Conservation (phyloP, 2,113 vertebrate genomes). For the Ochotona curzoniae region DNA sequence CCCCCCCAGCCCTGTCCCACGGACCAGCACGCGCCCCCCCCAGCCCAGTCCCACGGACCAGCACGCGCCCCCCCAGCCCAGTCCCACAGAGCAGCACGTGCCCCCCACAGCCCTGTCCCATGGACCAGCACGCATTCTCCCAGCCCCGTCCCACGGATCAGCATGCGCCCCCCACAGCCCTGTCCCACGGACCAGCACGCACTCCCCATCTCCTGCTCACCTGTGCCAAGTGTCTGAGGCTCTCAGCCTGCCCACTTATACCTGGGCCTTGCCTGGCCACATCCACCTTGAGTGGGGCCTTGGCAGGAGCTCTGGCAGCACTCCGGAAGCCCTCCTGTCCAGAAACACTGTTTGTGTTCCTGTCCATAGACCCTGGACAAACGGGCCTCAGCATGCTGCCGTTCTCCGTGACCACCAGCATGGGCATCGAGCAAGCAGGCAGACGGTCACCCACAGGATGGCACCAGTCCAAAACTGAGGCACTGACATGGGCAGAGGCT, state of each 20-base stretch:
- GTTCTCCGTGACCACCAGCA: background rate
- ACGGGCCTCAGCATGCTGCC: background rate
- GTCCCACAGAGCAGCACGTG: too few species aligned
- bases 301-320: background rate
- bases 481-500: background rate
- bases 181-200: background rate
- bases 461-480: background rate
- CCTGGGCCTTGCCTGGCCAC: too few species aligned
- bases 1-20: too few species aligned
- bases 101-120: too few species aligned
- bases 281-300: background rate
- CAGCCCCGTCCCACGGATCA: too few species aligned
- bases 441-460: background rate
- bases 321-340: background rate
- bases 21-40: too few species aligned
- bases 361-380: background rate
- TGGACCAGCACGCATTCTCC: too few species aligned
- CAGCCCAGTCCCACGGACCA: too few species aligned
- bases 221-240: background rate
- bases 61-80: too few species aligned
- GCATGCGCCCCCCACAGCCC: background rate
- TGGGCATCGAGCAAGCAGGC: too few species aligned
- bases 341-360: background rate
- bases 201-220: background rate
- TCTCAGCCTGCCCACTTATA: background rate